These are phyloP conservation scores for Drosophila imparisetae DNA, from an alignment of 2,888 invertebrate species.

Conservation along the genomic window DNA sequence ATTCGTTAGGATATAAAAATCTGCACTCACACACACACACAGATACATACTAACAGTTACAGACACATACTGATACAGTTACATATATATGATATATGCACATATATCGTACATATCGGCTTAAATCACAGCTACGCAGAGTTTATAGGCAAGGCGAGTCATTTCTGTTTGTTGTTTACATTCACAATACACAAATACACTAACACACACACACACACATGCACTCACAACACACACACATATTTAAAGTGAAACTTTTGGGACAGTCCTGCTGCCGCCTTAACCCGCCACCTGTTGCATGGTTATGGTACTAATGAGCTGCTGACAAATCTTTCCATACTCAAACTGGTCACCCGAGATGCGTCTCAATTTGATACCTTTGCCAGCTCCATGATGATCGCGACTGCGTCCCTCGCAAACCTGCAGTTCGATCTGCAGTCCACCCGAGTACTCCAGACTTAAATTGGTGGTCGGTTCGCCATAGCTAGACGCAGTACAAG, in stretches of 20 bases:
- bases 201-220: constrained; percentile 1
- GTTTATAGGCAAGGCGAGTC: constrained; percentile 73
- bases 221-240: constrained; percentile 5
- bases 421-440: constrained; percentile 93
- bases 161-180: constrained; percentile 35
- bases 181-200: constrained; percentile 24
- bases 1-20: constrained; percentile 17
- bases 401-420: constrained; percentile 89
- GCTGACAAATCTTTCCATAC: constrained; percentile 94
- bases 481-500: constrained; percentile 8
- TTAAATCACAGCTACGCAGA: constrained; percentile 76
- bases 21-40: constrained; percentile 8
- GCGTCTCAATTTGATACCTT: constrained; percentile 93
- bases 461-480: constrained; percentile 85
- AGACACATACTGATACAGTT: constrained; percentile 23
- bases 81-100: constrained; percentile 23
- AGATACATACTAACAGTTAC: constrained; percentile 14
- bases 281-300: constrained; percentile 86
- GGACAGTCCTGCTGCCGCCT: constrained; percentile 41
- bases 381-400: constrained; percentile 87
- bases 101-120: constrained; percentile 53
- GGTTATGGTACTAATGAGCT: constrained; percentile 93
- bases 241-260: not conserved
- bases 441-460: constrained; percentile 91
- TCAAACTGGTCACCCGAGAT: constrained; percentile 95